Conservation (phyloP, 2,888 invertebrate genomes). For the Caradrina kadenii region DNA sequence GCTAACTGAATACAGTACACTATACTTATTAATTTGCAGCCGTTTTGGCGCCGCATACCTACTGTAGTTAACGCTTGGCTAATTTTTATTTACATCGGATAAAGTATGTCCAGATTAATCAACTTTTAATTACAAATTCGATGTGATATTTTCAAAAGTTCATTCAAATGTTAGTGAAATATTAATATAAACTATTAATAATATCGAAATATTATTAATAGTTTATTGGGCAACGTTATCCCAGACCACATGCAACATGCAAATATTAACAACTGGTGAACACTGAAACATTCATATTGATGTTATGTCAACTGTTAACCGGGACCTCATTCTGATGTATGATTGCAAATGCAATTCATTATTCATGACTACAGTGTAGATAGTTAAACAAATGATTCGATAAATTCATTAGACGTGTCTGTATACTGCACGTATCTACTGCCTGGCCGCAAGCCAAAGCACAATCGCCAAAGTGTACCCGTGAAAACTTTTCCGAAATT, state of each 20-base stretch:
- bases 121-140: background rate
- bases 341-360: conserved; percentile 24
- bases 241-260: background rate
- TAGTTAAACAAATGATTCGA: conserved; percentile 47
- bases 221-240: background rate
- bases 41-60: conserved; percentile 38
- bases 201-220: too few species aligned
- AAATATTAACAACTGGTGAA: background rate
- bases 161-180: background rate
- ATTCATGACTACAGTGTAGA: conserved; percentile 12
- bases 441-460: conserved; percentile 53
- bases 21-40: conserved; percentile 37
- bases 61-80: conserved; percentile 24
- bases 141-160: background rate
- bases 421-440: conserved; percentile 29
- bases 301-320: conserved; percentile 11
- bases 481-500: conserved; percentile 32
- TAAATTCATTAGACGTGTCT: conserved; percentile 53
- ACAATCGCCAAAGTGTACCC: conserved; percentile 37
- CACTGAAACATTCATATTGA: background rate
- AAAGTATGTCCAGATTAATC: background rate
- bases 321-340: conserved; percentile 1
- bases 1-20: conserved; percentile 46
- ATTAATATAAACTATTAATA: conserved; percentile 4
- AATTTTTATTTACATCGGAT: conserved; percentile 4